A percentile compares a stretch with the other conserved stretches of the same genome.
phyloP scores from a whole-genome alignment of 2,113 vertebrate species.

The Gobio gobio region DNA sequence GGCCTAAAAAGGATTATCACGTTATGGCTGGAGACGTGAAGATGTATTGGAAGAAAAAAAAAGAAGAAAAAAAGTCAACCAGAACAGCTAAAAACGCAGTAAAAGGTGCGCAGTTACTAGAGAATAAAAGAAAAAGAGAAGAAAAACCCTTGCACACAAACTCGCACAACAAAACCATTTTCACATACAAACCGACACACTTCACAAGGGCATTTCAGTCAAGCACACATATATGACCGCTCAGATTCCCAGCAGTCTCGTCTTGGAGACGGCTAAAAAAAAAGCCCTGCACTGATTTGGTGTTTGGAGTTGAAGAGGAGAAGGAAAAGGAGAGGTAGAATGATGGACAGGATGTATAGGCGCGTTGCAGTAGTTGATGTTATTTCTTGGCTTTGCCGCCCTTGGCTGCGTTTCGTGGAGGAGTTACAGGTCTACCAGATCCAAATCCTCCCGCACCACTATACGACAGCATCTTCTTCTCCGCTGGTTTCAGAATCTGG shows the following conservation, averaged over 20 bases:
- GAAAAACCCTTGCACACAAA: neutral
- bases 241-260: conserved; percentile 70
- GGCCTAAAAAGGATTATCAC: conserved; percentile 30
- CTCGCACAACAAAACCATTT: conserved; percentile 23
- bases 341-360: conserved; percentile 66
- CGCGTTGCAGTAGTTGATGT: conserved; percentile 60
- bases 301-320: conserved; percentile 77
- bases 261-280: conserved; percentile 73
- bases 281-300: conserved; percentile 77
- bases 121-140: neutral
- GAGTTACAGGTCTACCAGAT: conserved; percentile 87
- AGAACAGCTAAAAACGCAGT: conserved; percentile 13
- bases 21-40: conserved; percentile 38
- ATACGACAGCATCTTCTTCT: conserved; percentile 91
- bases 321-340: conserved; percentile 66
- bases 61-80: neutral
- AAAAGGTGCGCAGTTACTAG: conserved; percentile 15
- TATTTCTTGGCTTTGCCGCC: conserved; percentile 91
- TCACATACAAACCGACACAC: conserved; percentile 56
- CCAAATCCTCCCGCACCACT: conserved; percentile 85
- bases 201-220: conserved; percentile 22
- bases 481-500: conserved; percentile 81
- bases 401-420: conserved; percentile 85
- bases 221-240: neutral
- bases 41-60: conserved; percentile 23